Base-by-base conservation (phyloP, 2,113 vertebrate genomes). In the Gallinago paraguaiae region DNA sequence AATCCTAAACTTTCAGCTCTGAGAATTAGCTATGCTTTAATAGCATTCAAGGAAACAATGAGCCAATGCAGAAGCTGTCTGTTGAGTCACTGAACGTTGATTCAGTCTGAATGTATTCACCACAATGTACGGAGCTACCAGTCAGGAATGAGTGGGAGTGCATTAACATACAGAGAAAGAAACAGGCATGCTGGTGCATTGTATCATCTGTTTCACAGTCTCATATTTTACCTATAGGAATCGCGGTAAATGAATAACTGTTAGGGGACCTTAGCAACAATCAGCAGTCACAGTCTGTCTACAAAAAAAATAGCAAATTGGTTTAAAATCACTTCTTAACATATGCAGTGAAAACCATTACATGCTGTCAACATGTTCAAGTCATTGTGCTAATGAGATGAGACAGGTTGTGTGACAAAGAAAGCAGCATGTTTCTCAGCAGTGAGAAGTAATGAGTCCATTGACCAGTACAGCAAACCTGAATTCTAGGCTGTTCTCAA, bases 221-320 rank as follows among this genome's bases (percentile, higher is more conserved):
- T 61, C 80, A 41, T 60, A 33, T 57, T 71, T 86, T 72, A 96
- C 95, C 80, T 82, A 84, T n/a, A 93, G 77, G 57, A 91, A 69
- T 22, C 23, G 69, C 46, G 37, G 67, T 35, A 76, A 92, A 57
- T 13, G n/a, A 92, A 79, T 68, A 71, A 84, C 76, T 82, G 96
- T 31, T 43, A 19, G 2, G 81, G 61, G 83, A 69, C 93, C 95
- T 91, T 63, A 91, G 88, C 69, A 79, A 94, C 88, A 57, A 93
- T 54, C 76, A 79, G 78, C 88, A 93, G 95, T 92, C 91, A 95
- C 93, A 85, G 80, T 93, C 82, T 87, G 77, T 70, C 77, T 39
- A 82, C 83, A 94, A 93, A 91, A 92, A 94, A 60, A 14, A 14
- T 74, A 82, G 93, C 61, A 96, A 97, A 97, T 96, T 72, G 93